Evolutionary conservation across 2,797 vertebrate species (phyloP).

Genomic region (Apogon talboti): DNA sequence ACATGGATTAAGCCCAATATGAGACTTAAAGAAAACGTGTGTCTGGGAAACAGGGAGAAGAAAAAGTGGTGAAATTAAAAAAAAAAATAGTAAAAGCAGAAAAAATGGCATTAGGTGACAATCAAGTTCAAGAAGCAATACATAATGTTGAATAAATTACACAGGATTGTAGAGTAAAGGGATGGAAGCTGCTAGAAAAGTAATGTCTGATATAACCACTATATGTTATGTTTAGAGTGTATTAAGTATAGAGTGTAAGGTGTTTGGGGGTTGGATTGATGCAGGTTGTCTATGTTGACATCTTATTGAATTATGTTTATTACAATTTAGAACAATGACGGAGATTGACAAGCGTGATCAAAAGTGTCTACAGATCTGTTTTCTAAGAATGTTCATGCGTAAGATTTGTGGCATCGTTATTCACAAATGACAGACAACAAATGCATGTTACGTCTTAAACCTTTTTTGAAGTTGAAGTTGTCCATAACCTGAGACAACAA

Average conservation of each 20-base stretch:
- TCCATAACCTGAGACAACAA: not conserved
- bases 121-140: not conserved
- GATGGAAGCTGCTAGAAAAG: not conserved
- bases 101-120: conserved; percentile 1
- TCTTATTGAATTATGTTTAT: not conserved
- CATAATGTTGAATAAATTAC: not conserved
- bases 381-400: not conserved
- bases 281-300: not conserved
- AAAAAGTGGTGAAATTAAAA: too few relatives aligned
- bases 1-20: too few relatives aligned
- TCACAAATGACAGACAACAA: not conserved
- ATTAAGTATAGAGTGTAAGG: not conserved
- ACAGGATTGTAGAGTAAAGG: not conserved
- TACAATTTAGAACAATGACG: not conserved
- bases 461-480: not conserved
- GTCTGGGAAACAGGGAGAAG: too few relatives aligned
- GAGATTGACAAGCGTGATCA: too few relatives aligned
- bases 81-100: too few relatives aligned
- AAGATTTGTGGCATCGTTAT: not conserved
- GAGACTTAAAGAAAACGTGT: too few relatives aligned
- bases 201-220: not conserved
- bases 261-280: not conserved
- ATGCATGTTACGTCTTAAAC: not conserved
- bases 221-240: not conserved
- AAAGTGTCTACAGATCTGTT: too few relatives aligned